phyloP scores from a whole-genome alignment of 37 sponge, comb jelly and placozoan genomes.

The Geodia barretti region DNA sequence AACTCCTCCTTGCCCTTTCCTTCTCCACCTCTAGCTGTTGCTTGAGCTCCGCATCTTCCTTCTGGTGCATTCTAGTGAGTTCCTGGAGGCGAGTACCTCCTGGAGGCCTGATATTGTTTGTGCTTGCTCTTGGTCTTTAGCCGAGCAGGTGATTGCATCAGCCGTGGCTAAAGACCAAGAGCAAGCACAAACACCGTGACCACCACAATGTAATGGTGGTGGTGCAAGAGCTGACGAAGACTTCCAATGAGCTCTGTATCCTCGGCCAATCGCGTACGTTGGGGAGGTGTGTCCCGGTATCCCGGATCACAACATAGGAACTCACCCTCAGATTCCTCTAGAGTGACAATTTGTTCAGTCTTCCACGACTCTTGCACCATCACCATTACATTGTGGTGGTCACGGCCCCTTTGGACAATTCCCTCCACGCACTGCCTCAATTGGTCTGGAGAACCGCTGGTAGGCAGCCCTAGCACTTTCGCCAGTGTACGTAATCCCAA shows the following conservation, averaged over 20 bases:
- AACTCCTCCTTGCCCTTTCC: not conserved
- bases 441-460: conserved; percentile 2
- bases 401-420: not conserved
- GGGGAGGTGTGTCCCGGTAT: not conserved
- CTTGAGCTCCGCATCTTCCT: not conserved
- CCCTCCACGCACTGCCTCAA: conserved; percentile 14
- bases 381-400: not conserved
- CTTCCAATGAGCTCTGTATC: not conserved
- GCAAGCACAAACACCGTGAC: no score
- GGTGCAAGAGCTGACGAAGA: no score
- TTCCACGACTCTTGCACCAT: not conserved
- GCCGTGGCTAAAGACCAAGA: no score
- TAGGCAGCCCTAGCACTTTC: conserved; percentile 4
- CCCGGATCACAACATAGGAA: not conserved
- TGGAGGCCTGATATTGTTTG: no score
- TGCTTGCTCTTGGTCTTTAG: no score
- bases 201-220: no score
- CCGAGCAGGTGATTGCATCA: no score
- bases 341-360: not conserved
- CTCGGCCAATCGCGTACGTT: not conserved
- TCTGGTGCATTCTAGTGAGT: no score
- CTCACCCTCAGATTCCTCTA: not conserved
- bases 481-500: not conserved
- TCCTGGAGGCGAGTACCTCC: no score
- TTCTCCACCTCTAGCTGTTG: not conserved